Base-by-base conservation (phyloP, 2,797 vertebrate genomes). In the Etheostoma nigrum region DNA sequence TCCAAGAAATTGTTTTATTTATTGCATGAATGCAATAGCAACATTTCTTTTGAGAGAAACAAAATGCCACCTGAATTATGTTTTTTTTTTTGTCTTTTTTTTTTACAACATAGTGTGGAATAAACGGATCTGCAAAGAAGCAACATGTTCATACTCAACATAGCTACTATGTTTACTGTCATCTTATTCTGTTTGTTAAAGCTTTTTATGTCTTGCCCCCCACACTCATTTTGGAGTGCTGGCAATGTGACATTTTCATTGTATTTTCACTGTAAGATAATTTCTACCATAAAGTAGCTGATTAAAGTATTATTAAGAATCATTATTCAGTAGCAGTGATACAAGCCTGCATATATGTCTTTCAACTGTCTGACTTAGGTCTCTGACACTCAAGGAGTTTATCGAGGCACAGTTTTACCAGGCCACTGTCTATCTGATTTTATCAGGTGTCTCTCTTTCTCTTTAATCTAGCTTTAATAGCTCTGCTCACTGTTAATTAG, bases 401-500 rank as follows among this genome's bases (percentile, higher is more conserved):
- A 81, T 67, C 72, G 45, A 42, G 67, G 61, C 47, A 72, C 69
- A 67, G 72, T 81, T 84, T 81, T 83, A 84, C 75, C 63, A 75
- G 75, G 54, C 51, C 52, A 60, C 64, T 33, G 70, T 79, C 82
- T 53, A 23, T 82, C 70, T 78, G 82, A 90, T 87, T 86, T 74
- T 61, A 91, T 88, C 85, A 74, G 76, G 66, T 78, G 60, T 86
- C 79, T 87, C 66, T 67, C 71, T 81, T 83, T 90, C 74, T 59
- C 58, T 47, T 74, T 79, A 79, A 83, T 82, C 63, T 9, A 57
- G 19, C 49, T 73, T 81, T 84, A 80, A 85, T 66, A 64, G 79
- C 67, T 76, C 14, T 0, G 61, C 49, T 85, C 66, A 61, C 80
- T 73, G 72, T 81, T 89, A 86, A 84, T 84, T 81, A 84, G 80